phyloP scores from a whole-genome alignment of 2,113 vertebrate genomes.

The Solenodon paradoxus region DNA sequence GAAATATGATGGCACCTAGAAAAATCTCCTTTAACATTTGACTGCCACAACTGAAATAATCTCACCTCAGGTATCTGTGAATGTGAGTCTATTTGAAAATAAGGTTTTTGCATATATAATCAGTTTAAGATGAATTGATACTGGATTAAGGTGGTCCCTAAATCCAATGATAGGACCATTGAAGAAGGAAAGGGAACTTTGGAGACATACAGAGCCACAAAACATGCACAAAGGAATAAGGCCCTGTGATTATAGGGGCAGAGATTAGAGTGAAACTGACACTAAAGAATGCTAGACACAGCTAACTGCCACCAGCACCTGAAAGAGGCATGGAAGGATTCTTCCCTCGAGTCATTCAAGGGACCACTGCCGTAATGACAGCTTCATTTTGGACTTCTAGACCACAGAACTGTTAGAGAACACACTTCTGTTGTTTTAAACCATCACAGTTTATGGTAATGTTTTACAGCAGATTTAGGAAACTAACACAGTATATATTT shows the following conservation, averaged over 20 bases:
- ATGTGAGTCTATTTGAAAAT: not conserved
- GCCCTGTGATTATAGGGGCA: not conserved
- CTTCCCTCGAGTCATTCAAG: not conserved
- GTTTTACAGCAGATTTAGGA: not conserved
- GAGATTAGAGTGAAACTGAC: not conserved
- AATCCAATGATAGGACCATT: not conserved
- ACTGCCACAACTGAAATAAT: not conserved
- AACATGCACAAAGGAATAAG: not conserved
- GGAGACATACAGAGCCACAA: not conserved
- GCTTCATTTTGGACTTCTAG: not conserved
- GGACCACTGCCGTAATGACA: not conserved
- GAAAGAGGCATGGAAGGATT: not conserved
- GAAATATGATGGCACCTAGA: not conserved
- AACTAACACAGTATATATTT: not conserved
- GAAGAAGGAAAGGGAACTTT: not conserved
- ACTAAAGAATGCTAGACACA: not conserved
- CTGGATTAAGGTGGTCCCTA: not conserved
- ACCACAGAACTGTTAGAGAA: not conserved
- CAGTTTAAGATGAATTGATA: not conserved
- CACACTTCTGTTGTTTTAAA: not conserved
- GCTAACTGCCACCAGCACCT: not conserved
- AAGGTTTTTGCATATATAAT: not conserved
- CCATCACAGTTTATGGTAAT: not conserved
- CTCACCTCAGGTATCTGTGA: not conserved
- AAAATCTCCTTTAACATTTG: not conserved